Evolutionary conservation across 2,888 invertebrate species (phyloP), one percentile per base, ranked within the genome.

Genomic region (Metalampra italica): DNA sequence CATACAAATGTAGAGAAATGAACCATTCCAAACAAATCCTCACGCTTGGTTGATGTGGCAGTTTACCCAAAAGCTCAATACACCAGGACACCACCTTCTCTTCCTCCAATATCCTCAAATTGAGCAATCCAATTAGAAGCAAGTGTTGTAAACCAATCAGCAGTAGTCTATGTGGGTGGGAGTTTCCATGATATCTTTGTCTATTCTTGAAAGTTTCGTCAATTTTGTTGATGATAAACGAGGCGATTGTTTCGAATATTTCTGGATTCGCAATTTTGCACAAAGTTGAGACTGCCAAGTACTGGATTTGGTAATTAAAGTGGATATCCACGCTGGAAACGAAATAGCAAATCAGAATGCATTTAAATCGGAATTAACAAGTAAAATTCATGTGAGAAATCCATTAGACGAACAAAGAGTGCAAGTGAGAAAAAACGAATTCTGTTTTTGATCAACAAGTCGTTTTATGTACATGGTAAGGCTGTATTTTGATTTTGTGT

Each of bases 21-120:
- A 77, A 75, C 90, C 89, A 90, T 53, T 88, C 86, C 11, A 90
- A 56, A 49, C 78, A 80, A 12, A 80, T 67, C 47, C 75, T 75
- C 0, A 85, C 79, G 43, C 80, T 86, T 0, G 69, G 69, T 51
- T 90, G 88, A 57, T 90, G 90, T 0, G 89, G 83, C 37, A 86
- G 62, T 47, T 71, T 80, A 0, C 71, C 76, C 41, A 90, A 53
- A 9, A 85, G 57, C 29, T 73, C 66, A 32, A 82, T 55, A 56
- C 75, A 75, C 88, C 89, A 89, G 15, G 54, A 43, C 0, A 67
- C 53, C n/a, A 64, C 58, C 13, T 55, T 56, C 1, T 65, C 55
- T n/a, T 61, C 49, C 22, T 71, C 60, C 1, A 60, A 47, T 9
- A 55, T 52, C 47, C 60, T 60, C 12, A 62, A 63, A 47, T 74